Percentiles rank a stretch among this genome's conserved stretches.
Conservation (phyloP, 1,140 invertebrate species). For the Tetragnatha versicolor region DNA sequence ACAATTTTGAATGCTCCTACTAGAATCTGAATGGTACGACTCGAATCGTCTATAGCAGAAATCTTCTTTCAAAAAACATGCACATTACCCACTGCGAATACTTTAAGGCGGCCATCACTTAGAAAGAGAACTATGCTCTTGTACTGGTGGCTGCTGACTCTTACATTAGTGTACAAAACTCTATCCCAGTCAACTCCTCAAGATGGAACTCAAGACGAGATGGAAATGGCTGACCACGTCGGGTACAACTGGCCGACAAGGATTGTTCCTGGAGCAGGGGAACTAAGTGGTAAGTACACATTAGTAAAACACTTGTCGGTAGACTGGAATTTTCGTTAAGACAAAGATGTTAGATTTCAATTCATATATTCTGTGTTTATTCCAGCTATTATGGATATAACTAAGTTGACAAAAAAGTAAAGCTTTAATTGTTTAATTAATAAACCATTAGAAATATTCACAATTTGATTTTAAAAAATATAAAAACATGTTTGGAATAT, state of each 20-base stretch:
- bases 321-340: too few species aligned
- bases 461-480: too few species aligned
- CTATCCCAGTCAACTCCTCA: neutral
- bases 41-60: neutral
- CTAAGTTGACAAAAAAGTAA: too few species aligned
- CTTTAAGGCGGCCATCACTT: conserved; percentile 23
- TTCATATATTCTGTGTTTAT: too few species aligned
- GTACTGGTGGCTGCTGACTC: neutral
- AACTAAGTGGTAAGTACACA: neutral
- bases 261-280: neutral
- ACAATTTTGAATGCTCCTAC: neutral
- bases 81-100: neutral
- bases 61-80: neutral
- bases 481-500: too few species aligned
- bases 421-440: too few species aligned
- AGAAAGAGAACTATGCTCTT: neutral
- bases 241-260: neutral
- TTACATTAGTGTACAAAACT: neutral
- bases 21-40: conserved; percentile 3
- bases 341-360: too few species aligned
- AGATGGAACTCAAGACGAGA: neutral
- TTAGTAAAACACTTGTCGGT: too few species aligned
- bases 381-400: too few species aligned
- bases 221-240: neutral
- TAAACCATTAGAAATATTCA: too few species aligned